Percentiles rank a stretch among this genome's conserved stretches.
Conservation (phyloP, 2,888 invertebrate genomes). For the Rugalucina vietnamica region DNA sequence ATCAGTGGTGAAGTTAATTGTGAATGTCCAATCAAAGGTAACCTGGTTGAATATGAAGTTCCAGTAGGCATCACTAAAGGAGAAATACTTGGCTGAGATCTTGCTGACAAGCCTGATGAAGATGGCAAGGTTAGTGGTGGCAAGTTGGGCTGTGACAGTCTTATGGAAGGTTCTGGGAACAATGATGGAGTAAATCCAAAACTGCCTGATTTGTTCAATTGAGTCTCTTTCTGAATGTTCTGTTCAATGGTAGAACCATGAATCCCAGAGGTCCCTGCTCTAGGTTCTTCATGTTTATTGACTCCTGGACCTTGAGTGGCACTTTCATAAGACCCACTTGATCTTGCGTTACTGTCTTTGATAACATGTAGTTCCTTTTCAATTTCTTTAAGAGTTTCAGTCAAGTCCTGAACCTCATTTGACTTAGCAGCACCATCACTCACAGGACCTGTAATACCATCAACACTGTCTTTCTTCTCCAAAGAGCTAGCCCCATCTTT, state of each 20-base stretch:
- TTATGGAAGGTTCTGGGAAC: not conserved
- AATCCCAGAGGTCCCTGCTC: not conserved
- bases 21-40: not conserved
- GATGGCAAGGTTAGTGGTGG: not conserved
- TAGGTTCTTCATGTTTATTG: not conserved
- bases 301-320: not conserved
- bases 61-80: not conserved
- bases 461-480: not conserved
- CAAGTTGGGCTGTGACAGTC: not conserved
- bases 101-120: not conserved
- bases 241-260: not conserved
- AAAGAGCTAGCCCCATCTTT: not conserved
- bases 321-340: not conserved
- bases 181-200: conserved; percentile 33
- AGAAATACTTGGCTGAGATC: not conserved
- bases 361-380: not conserved
- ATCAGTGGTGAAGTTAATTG: not conserved
- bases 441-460: not conserved
- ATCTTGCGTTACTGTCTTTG: not conserved
- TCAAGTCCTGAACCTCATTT: not conserved
- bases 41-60: not conserved
- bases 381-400: not conserved
- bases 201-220: conserved; percentile 22
- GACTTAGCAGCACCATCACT: not conserved
- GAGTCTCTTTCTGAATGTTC: not conserved